phyloP scores from a whole-genome alignment of 2,113 vertebrate genomes.

The Sinocyclocheilus anshuiensis region DNA sequence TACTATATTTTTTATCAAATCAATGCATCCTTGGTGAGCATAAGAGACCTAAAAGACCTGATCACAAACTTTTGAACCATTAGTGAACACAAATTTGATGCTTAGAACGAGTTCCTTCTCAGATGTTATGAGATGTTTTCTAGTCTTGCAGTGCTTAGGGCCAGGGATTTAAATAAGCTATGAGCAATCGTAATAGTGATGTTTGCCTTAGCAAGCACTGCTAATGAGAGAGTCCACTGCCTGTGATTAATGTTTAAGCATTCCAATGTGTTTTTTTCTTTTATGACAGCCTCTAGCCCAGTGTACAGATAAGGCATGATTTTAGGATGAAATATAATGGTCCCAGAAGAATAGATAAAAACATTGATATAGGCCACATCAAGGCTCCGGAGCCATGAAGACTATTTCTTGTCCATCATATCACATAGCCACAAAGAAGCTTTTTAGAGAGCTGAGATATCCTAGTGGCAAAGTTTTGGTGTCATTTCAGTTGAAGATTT shows the following conservation, averaged over 20 bases:
- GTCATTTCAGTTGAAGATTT: conserved; percentile 34
- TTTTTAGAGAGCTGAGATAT: not conserved
- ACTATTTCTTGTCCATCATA: not conserved
- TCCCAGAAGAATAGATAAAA: conserved; percentile 33
- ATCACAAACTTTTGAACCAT: too few relatives aligned
- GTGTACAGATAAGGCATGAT: conserved; percentile 28
- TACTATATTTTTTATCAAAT: too few relatives aligned
- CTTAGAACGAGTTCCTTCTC: too few relatives aligned
- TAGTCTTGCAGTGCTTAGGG: too few relatives aligned
- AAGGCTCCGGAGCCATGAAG: not conserved
- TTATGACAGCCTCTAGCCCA: not conserved
- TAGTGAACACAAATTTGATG: too few relatives aligned
- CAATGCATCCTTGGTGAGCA: not conserved
- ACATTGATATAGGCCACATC: not conserved
- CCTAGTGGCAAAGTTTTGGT: not conserved
- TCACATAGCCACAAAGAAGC: not conserved
- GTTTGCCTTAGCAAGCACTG: too few relatives aligned
- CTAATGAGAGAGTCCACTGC: too few relatives aligned
- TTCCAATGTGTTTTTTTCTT: not conserved
- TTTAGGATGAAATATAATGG: conserved; percentile 33
- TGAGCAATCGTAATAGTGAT: too few relatives aligned
- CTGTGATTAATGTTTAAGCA: not conserved
- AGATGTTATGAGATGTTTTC: too few relatives aligned
- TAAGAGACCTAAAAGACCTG: not conserved
- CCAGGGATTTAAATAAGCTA: too few relatives aligned